These are phyloP conservation scores for Eriocheir sinensis DNA, from an alignment of 1,140 invertebrate genomes.

Conservation along the genomic window DNA sequence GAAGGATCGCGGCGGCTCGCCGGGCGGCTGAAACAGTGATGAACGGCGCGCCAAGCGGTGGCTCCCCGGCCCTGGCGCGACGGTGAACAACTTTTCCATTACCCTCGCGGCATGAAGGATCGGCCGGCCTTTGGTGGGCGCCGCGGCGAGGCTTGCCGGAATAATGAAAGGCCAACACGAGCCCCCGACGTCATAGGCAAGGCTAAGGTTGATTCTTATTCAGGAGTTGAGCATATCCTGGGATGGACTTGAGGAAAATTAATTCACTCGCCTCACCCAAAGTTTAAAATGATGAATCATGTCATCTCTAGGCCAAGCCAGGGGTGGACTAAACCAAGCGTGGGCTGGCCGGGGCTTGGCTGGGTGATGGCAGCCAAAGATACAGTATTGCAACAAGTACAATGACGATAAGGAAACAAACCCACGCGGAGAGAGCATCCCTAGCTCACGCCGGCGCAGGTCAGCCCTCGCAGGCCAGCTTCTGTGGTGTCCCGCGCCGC, in stretches of 20 bases:
- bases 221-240: neutral
- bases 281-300: too few relatives aligned
- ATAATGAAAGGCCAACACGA: neutral
- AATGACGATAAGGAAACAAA: too few relatives aligned
- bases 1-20: neutral
- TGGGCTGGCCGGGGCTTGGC: too few relatives aligned
- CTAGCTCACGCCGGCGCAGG: neutral
- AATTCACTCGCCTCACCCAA: neutral
- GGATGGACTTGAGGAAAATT: neutral
- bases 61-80: neutral
- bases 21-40: neutral
- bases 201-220: slow-evolving; percentile 4
- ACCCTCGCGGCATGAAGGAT: neutral
- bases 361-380: too few relatives aligned
- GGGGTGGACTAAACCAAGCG: too few relatives aligned
- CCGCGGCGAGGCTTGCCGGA: neutral
- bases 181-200: neutral
- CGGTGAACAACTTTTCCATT: neutral
- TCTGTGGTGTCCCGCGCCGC: neutral
- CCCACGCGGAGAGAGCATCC: too few relatives aligned
- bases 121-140: neutral
- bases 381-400: too few relatives aligned
- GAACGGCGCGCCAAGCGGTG: neutral
- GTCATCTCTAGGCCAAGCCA: too few relatives aligned
- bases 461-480: neutral